phyloP scores from a whole-genome alignment of 2,888 invertebrate species.

The Acanthosepion esculentum region DNA sequence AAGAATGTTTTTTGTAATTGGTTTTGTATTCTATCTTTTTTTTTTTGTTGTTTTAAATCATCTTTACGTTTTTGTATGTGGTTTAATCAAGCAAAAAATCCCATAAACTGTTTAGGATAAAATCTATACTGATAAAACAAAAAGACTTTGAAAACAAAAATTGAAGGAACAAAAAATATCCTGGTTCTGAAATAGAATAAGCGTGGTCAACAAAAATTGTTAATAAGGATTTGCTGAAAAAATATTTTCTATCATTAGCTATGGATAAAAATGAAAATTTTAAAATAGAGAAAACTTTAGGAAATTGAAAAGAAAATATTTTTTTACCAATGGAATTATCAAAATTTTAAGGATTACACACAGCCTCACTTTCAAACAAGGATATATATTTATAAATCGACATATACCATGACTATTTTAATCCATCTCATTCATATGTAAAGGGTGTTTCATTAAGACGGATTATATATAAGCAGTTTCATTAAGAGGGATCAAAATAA shows the following conservation, averaged over 20 bases:
- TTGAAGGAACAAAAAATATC: neutral
- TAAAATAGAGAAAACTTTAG: neutral
- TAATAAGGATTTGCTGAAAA: neutral
- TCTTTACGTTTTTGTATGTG: too few relatives aligned
- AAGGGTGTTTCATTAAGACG: too few relatives aligned
- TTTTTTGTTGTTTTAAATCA: too few relatives aligned
- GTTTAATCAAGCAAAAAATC: neutral
- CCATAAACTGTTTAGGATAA: neutral
- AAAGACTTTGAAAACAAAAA: neutral
- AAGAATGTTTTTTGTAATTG: neutral
- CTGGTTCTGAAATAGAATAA: neutral
- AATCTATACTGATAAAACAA: neutral
- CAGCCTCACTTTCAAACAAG: neutral
- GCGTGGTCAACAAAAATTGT: neutral
- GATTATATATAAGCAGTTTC: too few relatives aligned
- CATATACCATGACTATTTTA: too few relatives aligned
- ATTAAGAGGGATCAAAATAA: too few relatives aligned
- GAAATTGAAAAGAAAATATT: neutral
- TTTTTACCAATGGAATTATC: neutral
- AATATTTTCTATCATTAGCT: neutral
- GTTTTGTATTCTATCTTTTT: neutral
- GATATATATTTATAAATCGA: neutral
- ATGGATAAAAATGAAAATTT: neutral
- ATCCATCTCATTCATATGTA: too few relatives aligned
- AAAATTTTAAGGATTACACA: neutral